Base-by-base conservation (phyloP, 2,888 invertebrate species). In the Cataglyphis rosenhaueri region DNA sequence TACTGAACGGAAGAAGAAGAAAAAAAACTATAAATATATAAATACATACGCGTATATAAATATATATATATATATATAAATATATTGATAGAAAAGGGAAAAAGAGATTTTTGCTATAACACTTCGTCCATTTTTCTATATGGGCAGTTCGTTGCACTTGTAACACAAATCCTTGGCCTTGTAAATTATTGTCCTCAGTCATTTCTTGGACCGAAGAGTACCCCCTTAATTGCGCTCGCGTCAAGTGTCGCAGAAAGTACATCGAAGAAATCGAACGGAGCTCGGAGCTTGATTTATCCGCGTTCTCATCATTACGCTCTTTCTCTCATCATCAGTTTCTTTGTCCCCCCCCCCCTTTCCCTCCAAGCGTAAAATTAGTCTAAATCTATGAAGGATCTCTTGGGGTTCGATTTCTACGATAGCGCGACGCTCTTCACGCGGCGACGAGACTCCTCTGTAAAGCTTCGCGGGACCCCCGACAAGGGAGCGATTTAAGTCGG, bases 81-180 rank as follows among this genome's bases (percentile, higher is more conserved):
- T 71, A 76, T 71, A 86, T 79, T 73, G 71, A 65, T 83, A 75
- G 29, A 66, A 55, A 71, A 82, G 62, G 79, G 68, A 52, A 82
- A 74, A 52, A 82, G 73, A 75, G 75, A 90, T 86, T 90, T 91
- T 92, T 92, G 91, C 91, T 92, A 92, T 91, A 87, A 92, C 87
- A 91, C 89, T 91, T 91, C 89, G 92, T 92, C 91, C 92, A 92
- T 91, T 92, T 92, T 92, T 92, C 92, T 92, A 92, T 92, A 89
- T 91, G 90, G 91, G 91, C 92, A 90, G 87, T 88, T 91, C 91
- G 90, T 90, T 91, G 91, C 91, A 90, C 90, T 68, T 87, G 85
- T 88, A 89, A 84, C 85, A 84, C 85, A 88, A 79, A 79, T 88
- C 87, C 89, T 90, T 87, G 88, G 88, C 89, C 90, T 91, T 91